Conservation (phyloP, 2,113 vertebrate species). For the Silurus glanis region DNA sequence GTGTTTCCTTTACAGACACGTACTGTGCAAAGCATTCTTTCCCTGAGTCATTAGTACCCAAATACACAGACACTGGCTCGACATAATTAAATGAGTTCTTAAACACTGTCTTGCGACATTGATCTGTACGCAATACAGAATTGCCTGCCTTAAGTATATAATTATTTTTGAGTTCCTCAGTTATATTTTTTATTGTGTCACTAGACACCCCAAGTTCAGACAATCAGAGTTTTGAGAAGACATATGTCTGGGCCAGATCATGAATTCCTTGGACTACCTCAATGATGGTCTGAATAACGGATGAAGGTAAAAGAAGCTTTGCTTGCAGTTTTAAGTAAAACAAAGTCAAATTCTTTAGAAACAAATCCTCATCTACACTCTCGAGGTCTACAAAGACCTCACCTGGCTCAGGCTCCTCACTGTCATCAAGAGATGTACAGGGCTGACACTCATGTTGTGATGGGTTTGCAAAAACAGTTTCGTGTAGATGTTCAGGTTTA, state of each 20-base stretch:
- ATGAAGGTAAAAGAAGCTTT: no score
- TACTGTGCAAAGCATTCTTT: constrained; percentile 46
- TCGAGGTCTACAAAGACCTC: no score
- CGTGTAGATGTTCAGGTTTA: no score
- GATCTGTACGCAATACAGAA: background rate
- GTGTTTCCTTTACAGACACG: constrained; percentile 33
- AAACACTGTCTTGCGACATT: background rate
- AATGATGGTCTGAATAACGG: no score
- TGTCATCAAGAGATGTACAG: no score
- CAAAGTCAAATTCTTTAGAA: no score
- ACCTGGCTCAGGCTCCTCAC: no score
- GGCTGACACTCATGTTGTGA: no score
- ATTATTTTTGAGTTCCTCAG: background rate
- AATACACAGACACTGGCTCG: background rate
- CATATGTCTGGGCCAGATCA: background rate
- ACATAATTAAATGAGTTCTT: background rate
- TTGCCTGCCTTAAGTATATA: background rate
- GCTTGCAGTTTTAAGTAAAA: no score
- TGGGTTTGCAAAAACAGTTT: no score
- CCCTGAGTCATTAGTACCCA: constrained; percentile 17
- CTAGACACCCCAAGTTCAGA: background rate
- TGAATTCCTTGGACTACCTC: background rate
- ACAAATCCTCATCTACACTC: no score
- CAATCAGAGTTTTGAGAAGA: constrained; percentile 9
- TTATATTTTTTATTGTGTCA: background rate